Evolutionary conservation across 2,888 invertebrate species (phyloP).

Genomic region (Folsomia manolachei): DNA sequence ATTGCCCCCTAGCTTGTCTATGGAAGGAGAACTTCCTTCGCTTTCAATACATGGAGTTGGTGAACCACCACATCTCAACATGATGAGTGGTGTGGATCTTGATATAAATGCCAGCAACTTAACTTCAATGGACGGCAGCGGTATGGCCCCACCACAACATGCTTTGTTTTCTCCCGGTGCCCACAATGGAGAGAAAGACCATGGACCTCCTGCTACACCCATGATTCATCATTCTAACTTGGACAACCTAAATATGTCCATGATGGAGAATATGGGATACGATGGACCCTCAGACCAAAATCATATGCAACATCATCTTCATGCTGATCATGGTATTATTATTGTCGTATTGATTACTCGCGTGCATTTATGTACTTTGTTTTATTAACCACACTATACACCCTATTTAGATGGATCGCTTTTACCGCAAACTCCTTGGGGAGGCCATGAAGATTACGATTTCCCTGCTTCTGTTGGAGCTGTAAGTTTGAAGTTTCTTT

Average conservation of each 20-base stretch:
- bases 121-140: constrained; percentile 15
- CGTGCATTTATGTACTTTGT: background rate
- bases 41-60: constrained; percentile 28
- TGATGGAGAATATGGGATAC: constrained; percentile 65
- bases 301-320: constrained; percentile 52
- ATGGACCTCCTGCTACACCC: constrained; percentile 52
- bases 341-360: background rate
- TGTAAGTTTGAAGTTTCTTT: constrained; percentile 59
- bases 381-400: constrained; percentile 9
- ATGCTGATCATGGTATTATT: constrained; percentile 14
- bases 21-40: constrained; percentile 53
- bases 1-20: constrained; percentile 56
- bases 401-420: no score
- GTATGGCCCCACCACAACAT: constrained; percentile 36
- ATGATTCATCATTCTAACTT: constrained; percentile 50
- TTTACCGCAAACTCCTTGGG: constrained; percentile 63
- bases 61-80: constrained; percentile 31
- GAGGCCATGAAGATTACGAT: constrained; percentile 70
- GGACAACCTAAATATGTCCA: constrained; percentile 40
- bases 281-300: constrained; percentile 54
- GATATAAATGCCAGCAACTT: constrained; percentile 23
- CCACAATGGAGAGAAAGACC: constrained; percentile 20
- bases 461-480: constrained; percentile 77
- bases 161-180: constrained; percentile 48
- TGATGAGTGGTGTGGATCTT: constrained; percentile 23